Evolutionary conservation across 2,113 vertebrate species (phyloP), one percentile per base, ranked within the genome.

Genomic region (Dicaeum eximium): DNA sequence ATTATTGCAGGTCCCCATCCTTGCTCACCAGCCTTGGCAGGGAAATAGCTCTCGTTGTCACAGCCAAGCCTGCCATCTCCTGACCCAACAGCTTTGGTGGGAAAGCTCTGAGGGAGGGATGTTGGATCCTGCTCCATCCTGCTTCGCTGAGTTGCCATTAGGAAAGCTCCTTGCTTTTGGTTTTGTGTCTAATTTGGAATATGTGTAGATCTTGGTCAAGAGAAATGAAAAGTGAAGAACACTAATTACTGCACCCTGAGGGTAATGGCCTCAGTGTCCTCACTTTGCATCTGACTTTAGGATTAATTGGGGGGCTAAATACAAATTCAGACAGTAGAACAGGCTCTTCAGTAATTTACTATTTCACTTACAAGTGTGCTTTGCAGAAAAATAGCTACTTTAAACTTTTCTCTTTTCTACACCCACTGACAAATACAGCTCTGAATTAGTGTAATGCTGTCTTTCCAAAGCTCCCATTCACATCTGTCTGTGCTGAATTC

Each of bases 401-500:
- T 66, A 93, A 53, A 86, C 21, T 25, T 72, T 69, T 56, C 62
- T 80, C 28, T 93, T 95, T 86, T 75, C 84, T 92, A 67, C 31
- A 61, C 20, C 22, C 67, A 4, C 71, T 90, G 82, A 87, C 60
- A 94, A 86, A 96, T 80, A 87, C 27, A 93, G 53, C 31, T 30
- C 61, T 85, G 27, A 56, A 72, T 92, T 92, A 80, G 66, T 31
- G 56, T 50, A 65, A 67, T 69, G 75, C 27, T 87, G 21, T 47
- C 44, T 93, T 69, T 40, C 69, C 56, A 91, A 91, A 91, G 87
- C 75, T 94, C 51, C 60, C 27, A 2, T 87, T 86, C 95, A 71
- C 74, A 94, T 97, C 93, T 95, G 80, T 80, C 74, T 74, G 90
- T 90, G 61, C 38, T 84, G 93, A 96, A 94, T 90, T 86, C 51